Evolutionary conservation across 2,113 vertebrate genomes (phyloP), one percentile per base, ranked within the genome.

Genomic region (Carassius gibelio): DNA sequence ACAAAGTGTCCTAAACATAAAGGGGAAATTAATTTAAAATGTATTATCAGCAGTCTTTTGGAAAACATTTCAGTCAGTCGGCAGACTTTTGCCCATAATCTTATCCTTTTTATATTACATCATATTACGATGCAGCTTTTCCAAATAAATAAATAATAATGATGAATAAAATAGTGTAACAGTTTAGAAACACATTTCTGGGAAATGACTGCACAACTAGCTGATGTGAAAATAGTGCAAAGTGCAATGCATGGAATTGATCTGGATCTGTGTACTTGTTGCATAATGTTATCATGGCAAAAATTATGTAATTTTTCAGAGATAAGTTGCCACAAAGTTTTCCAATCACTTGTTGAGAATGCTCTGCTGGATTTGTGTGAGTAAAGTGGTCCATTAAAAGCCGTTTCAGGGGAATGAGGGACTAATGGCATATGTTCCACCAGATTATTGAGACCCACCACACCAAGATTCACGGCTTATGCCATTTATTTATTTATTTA

Each of bases 361-460:
- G 21, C n/a, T 38, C 13, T 62, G 61, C 38, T 26, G 78, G 78
- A 66, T 81, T 81, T 81, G 36, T 26, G n/a, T 2, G 42, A 8
- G 8, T 8, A 42, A 42, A 42, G 42, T 42, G 42, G n/a, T 48
- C 42, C 42, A 52, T 48, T 30, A 68, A 68, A 69, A 81, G 45
- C 26, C 5, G 14, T 64, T 81, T 81, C 23, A 50, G 38, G 34
- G 38, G 6, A 66, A 69, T 69, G 80, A 52, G 23, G 38, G 78
- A 42, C 15, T 55, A 11, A 38, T 8, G 26, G 55, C 83, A 81
- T 86, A 76, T 84, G 66, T 64, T 76, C 42, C 82, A 59, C 19
- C 48, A 45, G 75, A 75, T 86, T 81, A 80, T 57, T 14, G 21
- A 62, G 75, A 80, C 34, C 38, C 59, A 69, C 52, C 62, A 62